Base-by-base conservation (phyloP, 2,113 vertebrate genomes). In the Azemiops feae region DNA sequence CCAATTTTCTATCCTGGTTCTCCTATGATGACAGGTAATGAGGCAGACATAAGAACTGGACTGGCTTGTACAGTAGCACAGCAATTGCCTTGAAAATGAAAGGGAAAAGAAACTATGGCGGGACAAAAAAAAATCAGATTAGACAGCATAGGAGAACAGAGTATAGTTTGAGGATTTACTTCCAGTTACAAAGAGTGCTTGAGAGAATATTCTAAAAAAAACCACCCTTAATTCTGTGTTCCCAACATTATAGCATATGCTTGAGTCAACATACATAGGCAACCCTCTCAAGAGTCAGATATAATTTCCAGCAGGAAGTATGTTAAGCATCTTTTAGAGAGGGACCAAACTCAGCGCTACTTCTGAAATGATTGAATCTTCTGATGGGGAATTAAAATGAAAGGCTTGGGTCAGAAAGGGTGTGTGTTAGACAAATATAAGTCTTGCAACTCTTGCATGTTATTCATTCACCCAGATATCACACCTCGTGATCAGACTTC, bases 21-120 rank as follows among this genome's bases (percentile, higher is more conserved):
- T 1, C 3, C 30, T 93, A 91, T 45, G 92, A 86, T 47, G 55
- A 52, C 60, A 92, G 0, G 0, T 50, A 92, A 93, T 14, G 22
- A 95, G 74, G 2, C 50, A 90, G 8, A 81, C 69, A 89, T 91
- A 95, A 90, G 88, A 69, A 89, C 39, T 89, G 55, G 27, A 55
- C 95, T 34, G 91, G 14, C 91, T 43, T 74, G 92, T 20, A 23
- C 18, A 86, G 47, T 57, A 85, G 12, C 55, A 69, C 43, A 86
- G 58, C 54, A 39, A 81, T 39, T 81, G 39, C 64, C 25, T 88
- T n/a, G 64, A 47, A 34, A 20, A 10, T 87, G 2, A 60, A 39
- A 88, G 25, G 20, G 14, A 43, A 92, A 54, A 34, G 64, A 8
- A 53, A 16, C 25, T 88, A 54, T 25, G 47, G 69, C 8, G 30